Conservation (phyloP, 2,888 invertebrate genomes). For the Leptothorax acervorum region DNA sequence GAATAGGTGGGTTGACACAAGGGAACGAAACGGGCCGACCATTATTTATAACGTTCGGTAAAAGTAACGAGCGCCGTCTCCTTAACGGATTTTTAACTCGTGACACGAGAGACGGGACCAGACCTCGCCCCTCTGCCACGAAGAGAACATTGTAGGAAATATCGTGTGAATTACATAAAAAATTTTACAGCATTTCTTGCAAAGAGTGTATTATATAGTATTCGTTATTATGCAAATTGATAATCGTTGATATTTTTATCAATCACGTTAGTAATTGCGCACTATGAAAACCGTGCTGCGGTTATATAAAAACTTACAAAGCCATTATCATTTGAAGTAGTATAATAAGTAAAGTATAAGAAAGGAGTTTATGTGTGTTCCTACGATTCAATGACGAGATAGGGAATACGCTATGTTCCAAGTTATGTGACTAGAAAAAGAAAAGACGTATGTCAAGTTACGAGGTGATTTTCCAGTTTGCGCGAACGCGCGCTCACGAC, state of each 20-base stretch:
- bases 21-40: neutral
- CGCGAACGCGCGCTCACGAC: neutral
- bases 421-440: constrained; percentile 6
- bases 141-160: neutral
- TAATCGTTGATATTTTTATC: neutral
- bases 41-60: constrained; percentile 19
- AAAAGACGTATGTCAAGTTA: neutral
- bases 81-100: neutral
- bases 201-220: neutral
- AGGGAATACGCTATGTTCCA: neutral
- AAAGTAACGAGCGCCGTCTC: constrained; percentile 3
- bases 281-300: neutral
- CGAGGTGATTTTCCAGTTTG: constrained; percentile 25
- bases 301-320: neutral
- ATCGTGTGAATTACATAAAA: neutral
- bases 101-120: neutral
- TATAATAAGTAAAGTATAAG: neutral
- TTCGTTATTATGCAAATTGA: neutral
- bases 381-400: neutral
- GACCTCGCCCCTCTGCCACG: neutral
- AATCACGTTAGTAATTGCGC: neutral
- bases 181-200: neutral
- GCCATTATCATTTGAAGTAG: neutral
- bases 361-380: neutral
- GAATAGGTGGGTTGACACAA: constrained; percentile 6